phyloP scores from a whole-genome alignment of 2,888 invertebrate genomes.

The Dioctria rufipes region DNA sequence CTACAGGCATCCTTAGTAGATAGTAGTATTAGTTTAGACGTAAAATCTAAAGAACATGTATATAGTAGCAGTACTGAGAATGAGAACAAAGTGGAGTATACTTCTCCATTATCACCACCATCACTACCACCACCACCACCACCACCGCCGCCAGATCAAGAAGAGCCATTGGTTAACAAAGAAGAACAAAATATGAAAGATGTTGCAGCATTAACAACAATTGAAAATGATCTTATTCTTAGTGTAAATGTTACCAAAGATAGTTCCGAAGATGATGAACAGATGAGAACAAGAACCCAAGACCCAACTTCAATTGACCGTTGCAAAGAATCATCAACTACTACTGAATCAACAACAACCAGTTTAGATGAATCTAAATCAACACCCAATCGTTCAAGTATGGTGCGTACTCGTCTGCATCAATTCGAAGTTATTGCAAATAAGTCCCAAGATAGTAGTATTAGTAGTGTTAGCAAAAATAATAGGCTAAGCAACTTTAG shows the following conservation, averaged over 20 bases:
- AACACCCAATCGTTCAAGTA: constrained; percentile 63
- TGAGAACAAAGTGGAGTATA: neutral
- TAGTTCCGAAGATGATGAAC: constrained; percentile 62
- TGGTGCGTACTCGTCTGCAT: constrained; percentile 66
- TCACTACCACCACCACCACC: too few species aligned
- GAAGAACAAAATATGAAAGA: constrained; percentile 9
- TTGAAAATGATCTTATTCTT: constrained; percentile 60
- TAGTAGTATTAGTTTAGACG: constrained; percentile 16
- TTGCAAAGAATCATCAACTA: constrained; percentile 57
- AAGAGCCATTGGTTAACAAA: neutral
- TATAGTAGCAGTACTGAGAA: neutral
- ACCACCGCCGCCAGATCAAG: neutral
- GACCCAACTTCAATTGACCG: constrained; percentile 50
- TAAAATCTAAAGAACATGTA: constrained; percentile 23
- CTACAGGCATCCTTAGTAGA: neutral
- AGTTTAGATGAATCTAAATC: constrained; percentile 2
- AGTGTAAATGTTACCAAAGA: constrained; percentile 67
- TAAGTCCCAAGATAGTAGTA: constrained; percentile 52
- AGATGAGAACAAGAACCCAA: constrained; percentile 61
- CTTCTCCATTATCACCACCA: too few species aligned
- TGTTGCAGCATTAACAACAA: neutral
- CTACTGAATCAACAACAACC: constrained; percentile 2
- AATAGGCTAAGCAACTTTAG: constrained; percentile 22
- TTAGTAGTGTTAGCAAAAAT: constrained; percentile 54
- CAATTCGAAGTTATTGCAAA: constrained; percentile 64